phyloP scores from a whole-genome alignment of 2,888 invertebrate species.

The Dynastes hyllus region DNA sequence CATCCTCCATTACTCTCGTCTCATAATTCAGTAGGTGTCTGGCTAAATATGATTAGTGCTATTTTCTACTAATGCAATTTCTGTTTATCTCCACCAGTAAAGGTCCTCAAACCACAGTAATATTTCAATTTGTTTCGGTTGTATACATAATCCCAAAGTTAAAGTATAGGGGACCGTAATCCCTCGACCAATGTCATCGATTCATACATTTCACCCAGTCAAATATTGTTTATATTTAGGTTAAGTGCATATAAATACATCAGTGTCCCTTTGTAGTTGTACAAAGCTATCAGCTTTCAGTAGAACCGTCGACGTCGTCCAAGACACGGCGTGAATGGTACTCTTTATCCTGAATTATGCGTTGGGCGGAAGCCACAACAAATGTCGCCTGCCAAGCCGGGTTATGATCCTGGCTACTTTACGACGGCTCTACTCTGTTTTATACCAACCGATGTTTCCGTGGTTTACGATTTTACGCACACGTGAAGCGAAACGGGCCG shows the following conservation, averaged over 20 bases:
- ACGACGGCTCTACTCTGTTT: slow-evolving; percentile 53
- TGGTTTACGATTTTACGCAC: slow-evolving; percentile 39
- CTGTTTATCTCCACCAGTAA: too few relatives aligned
- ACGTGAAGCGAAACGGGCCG: slow-evolving; percentile 25
- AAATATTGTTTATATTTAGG: slow-evolving; percentile 40
- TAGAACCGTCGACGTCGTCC: slow-evolving; percentile 46
- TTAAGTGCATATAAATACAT: slow-evolving; percentile 36
- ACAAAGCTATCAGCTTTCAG: slow-evolving; percentile 38
- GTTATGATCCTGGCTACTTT: slow-evolving; percentile 59
- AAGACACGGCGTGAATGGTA: slow-evolving; percentile 51
- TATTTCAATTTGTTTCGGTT: too few relatives aligned
- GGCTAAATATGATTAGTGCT: too few relatives aligned
- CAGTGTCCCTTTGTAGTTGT: slow-evolving; percentile 26
- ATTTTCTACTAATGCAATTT: too few relatives aligned
- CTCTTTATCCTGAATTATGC: slow-evolving; percentile 56
- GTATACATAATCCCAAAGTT: too few relatives aligned
- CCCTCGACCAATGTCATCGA: slow-evolving; percentile 1
- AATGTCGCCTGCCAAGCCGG: slow-evolving; percentile 58
- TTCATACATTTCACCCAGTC: background rate
- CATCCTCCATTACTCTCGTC: too few relatives aligned
- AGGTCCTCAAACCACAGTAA: too few relatives aligned
- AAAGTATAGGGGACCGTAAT: background rate
- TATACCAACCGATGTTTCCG: slow-evolving; percentile 35
- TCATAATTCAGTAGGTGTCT: too few relatives aligned
- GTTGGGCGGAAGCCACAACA: slow-evolving; percentile 58